These are phyloP conservation scores for Drosophila parthenogenetica DNA, from an alignment of 2,888 invertebrate genomes.

Conservation along the genomic window DNA sequence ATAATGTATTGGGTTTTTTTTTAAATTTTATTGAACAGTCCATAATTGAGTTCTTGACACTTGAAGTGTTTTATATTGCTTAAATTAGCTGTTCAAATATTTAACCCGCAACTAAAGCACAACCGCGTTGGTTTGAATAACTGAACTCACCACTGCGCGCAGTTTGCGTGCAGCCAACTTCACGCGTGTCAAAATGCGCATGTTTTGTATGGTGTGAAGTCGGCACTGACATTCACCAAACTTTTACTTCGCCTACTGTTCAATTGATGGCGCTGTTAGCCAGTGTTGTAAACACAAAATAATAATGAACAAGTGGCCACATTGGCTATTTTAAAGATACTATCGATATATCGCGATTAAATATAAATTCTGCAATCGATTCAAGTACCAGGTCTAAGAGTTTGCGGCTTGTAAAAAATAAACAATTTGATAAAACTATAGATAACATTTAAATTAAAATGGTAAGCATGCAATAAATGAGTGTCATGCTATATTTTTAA, in stretches of 20 bases:
- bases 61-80: too few species aligned
- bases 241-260: accelerated
- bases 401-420: slow-evolving; percentile 3
- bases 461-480: slow-evolving; percentile 33
- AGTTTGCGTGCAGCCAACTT: slow-evolving; percentile 17
- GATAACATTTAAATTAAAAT: slow-evolving; percentile 25
- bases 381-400: background rate
- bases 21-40: too few species aligned
- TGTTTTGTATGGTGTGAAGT: too few species aligned
- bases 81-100: background rate
- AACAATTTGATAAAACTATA: slow-evolving; percentile 17
- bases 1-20: too few species aligned
- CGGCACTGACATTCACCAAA: background rate
- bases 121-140: background rate
- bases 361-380: too few species aligned
- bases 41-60: too few species aligned
- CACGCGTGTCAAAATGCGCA: background rate
- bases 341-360: too few species aligned
- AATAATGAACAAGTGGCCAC: too few species aligned
- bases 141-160: background rate
- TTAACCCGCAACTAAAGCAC: background rate
- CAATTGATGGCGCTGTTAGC: slow-evolving; percentile 25
- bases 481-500: slow-evolving; percentile 2
- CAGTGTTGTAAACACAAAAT: too few species aligned
- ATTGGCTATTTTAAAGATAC: too few species aligned